Conservation (phyloP, 2,797 vertebrate genomes). For the Enteromius fasciolatus region DNA sequence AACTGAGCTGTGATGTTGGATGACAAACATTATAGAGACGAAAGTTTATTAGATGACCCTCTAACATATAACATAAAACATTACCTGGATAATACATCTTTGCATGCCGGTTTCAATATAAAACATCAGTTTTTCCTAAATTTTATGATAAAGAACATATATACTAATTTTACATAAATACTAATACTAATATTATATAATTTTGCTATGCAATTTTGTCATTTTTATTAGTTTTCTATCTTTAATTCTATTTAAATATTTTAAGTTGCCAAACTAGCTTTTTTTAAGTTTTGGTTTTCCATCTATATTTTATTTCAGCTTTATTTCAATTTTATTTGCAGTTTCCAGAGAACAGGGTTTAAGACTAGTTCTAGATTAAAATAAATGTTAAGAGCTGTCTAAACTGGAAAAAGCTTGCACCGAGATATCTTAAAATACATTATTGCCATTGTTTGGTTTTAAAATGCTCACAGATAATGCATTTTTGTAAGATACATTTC, state of each 20-base stretch:
- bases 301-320: neutral
- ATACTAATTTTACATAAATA: too few species aligned
- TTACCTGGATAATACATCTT: neutral
- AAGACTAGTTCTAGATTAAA: too few species aligned
- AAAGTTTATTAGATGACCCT: neutral
- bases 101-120: neutral
- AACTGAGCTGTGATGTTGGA: neutral
- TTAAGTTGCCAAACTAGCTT: neutral
- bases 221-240: neutral
- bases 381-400: too few species aligned
- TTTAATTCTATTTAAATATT: neutral
- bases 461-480: too few species aligned
- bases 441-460: too few species aligned
- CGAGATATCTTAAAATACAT: too few species aligned
- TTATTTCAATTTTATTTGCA: neutral
- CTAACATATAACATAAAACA: too few species aligned
- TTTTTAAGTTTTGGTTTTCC: neutral
- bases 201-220: neutral
- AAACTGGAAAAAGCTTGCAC: too few species aligned
- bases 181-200: too few species aligned
- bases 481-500: too few species aligned
- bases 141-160: too few species aligned
- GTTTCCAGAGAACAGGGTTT: too few species aligned
- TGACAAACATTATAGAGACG: neutral
- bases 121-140: neutral